Evolutionary conservation across 2,113 vertebrate species (phyloP), one percentile per base, ranked within the genome.

Genomic region (Chionodraco myersi): DNA sequence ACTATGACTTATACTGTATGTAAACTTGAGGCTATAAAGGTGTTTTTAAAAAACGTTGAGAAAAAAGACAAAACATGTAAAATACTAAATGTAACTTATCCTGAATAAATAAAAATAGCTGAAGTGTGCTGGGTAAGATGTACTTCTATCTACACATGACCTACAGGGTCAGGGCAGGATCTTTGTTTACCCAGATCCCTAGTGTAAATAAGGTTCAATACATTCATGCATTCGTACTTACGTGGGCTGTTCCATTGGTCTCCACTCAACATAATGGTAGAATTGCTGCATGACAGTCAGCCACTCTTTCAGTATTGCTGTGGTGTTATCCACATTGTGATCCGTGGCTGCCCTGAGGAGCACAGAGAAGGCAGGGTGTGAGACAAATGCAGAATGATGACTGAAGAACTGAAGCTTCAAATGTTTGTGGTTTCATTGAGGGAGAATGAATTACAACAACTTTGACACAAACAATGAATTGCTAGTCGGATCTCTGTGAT

Each of bases 241-340:
- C 98, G 90, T 95, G 81, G 97, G 96, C 76, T 95, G 91, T 4
- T 97, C 96, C 91, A 95, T 93, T 0, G 95, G 95, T 79, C 94
- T 96, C 97, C 95, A 98, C 74, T 92, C 91, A 30, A 98, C 95
- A 0, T 96, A 93, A 56, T 95, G 96, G 66, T 99, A 99, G 54
- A 91, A 92, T 0, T 86, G 84, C 71, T 96, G 95, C 94, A 97
- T 94, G 0, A 93, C 92, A 0, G 92, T 95, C 16, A 99, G 95
- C 98, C 98, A 99, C 84, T 97, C 97, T 72, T 70, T 95, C 74
- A 99, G 94, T 56, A 99, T 88, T 13, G 93, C 95, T 0, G 95
- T 97, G 0, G 96, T 98, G 89, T 96, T 97, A 90, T 99, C 98
- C 0, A 11, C 62, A 59, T 99, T 99, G 94, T 99, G 98, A 80